Percentiles rank a stretch among this genome's conserved stretches.
These are phyloP conservation scores for Chelonoidis abingdonii DNA, from an alignment of 2,113 vertebrate species.

Conservation along the genomic window DNA sequence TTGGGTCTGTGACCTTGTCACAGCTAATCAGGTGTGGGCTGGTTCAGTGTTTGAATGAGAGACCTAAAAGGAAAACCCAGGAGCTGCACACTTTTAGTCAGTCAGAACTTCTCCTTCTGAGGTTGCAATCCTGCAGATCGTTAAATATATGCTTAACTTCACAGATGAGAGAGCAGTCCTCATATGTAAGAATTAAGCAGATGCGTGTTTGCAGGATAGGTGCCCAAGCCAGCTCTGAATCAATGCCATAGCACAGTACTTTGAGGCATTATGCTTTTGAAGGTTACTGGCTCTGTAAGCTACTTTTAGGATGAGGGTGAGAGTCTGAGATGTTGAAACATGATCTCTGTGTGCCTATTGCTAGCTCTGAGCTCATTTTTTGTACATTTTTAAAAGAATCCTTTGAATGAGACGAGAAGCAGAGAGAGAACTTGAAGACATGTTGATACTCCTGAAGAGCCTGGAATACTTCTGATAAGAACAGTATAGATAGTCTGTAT, in stretches of 20 bases:
- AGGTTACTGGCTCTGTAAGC: not conserved
- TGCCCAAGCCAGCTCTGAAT: not conserved
- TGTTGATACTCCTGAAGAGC: slow-evolving; percentile 61
- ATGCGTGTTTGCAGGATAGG: not conserved
- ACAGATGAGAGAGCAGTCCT: not conserved
- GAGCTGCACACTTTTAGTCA: not conserved
- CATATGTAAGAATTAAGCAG: not conserved
- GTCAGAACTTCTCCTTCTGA: not conserved
- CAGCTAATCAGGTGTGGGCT: not conserved
- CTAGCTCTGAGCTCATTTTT: slow-evolving; percentile 52
- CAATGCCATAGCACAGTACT: not conserved
- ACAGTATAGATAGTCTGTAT: slow-evolving; percentile 20
- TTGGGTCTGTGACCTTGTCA: not conserved
- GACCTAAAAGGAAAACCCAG: not conserved
- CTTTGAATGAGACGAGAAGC: slow-evolving; percentile 54
- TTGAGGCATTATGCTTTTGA: not conserved
- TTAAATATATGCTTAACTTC: not conserved
- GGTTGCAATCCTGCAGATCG: not conserved
- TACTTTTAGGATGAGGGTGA: slow-evolving; percentile 17
- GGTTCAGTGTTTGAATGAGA: not conserved
- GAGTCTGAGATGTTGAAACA: slow-evolving; percentile 22
- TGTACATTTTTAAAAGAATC: slow-evolving; percentile 61
- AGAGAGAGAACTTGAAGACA: slow-evolving; percentile 67
- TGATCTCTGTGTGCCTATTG: slow-evolving; percentile 24
- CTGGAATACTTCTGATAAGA: slow-evolving; percentile 63